Percentiles rank a stretch among this genome's conserved stretches.
These are phyloP conservation scores for Pomacea canaliculata DNA, from an alignment of 2,888 invertebrate species.

Conservation along the genomic window DNA sequence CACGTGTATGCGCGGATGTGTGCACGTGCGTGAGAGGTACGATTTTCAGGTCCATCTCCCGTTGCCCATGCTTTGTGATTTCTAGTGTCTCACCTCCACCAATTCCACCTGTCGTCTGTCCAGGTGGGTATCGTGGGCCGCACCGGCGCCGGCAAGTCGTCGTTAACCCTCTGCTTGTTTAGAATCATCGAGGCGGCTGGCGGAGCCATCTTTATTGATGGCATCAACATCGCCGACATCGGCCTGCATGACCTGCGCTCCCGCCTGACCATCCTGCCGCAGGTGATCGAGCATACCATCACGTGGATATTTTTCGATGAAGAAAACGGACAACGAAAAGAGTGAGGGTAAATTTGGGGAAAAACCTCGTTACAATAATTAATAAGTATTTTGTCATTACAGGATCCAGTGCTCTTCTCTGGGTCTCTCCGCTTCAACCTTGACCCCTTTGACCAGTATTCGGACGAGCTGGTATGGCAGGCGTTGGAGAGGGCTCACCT, in stretches of 20 bases:
- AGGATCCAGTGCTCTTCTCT: constrained; percentile 95
- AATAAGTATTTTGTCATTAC: background rate
- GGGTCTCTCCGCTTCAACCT: constrained; percentile 91
- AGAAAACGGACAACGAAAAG: too few species aligned
- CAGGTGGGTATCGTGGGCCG: constrained; percentile 8
- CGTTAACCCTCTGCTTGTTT: constrained; percentile 1
- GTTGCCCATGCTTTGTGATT: too few species aligned
- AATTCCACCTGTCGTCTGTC: background rate
- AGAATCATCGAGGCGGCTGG: constrained; percentile 7
- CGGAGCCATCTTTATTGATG: background rate
- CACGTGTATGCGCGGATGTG: too few species aligned
- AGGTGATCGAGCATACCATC: background rate
- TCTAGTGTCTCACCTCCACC: too few species aligned
- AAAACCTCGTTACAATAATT: too few species aligned
- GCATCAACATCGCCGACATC: constrained; percentile 6
- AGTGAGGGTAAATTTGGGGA: too few species aligned
- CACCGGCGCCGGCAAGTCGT: constrained; percentile 6
- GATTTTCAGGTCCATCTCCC: too few species aligned
- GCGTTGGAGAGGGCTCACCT: constrained; percentile 92
- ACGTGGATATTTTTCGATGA: too few species aligned
- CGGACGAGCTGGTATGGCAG: constrained; percentile 89
- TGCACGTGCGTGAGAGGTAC: too few species aligned
- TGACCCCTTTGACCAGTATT: constrained; percentile 86
- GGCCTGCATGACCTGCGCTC: background rate
- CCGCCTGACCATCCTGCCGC: constrained; percentile 7